Evolutionary conservation across 2,888 invertebrate genomes (phyloP), one percentile per base, ranked within the genome.

Genomic region (Ceraclea dissimilis): DNA sequence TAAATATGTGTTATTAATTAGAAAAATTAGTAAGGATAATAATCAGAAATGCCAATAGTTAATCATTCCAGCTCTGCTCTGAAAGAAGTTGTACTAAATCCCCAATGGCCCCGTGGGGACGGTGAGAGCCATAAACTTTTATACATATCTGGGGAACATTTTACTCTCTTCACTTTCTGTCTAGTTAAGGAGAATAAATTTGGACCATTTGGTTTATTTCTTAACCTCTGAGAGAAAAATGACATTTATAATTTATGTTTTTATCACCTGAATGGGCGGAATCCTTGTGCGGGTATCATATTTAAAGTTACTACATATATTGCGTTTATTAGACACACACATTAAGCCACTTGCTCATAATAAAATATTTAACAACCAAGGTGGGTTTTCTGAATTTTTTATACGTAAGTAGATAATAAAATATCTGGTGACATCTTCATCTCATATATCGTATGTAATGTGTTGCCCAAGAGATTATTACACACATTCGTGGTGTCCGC

Each of bases 141-240:
- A 57, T 54, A 60, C 51, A 60, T 57, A 55, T 58, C 54, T 48
- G 58, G 60, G 60, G 60, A 50, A 60, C 56, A 56, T 60, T 60
- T 57, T 54, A 55, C 57, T 57, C 54, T 58, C 31, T 49, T 54
- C 54, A 54, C 54, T 54, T 39, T 54, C 49, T 54, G 54, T 54
- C 54, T 54, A 54, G 49, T 54, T 54, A 54, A 49, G 48, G 54
- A 43, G 54, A 54, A 54, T 54, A 54, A 54, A 54, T 54, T 54
- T 49, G 26, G 49, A 17, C 54, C 50, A 54, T 54, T 54, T 54
- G 49, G 49, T 54, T 54, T 54, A 54, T 50, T 54, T 54, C 54
- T 43, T 50, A 44, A 13, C 49, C 22, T 46, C 49, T 16, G 11
- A 2, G 26, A 49, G 20, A 49, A 49, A 49, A 49, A 49, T 49